Evolutionary conservation across 2,113 vertebrate species (phyloP).

Genomic region (Ailurus styani): DNA sequence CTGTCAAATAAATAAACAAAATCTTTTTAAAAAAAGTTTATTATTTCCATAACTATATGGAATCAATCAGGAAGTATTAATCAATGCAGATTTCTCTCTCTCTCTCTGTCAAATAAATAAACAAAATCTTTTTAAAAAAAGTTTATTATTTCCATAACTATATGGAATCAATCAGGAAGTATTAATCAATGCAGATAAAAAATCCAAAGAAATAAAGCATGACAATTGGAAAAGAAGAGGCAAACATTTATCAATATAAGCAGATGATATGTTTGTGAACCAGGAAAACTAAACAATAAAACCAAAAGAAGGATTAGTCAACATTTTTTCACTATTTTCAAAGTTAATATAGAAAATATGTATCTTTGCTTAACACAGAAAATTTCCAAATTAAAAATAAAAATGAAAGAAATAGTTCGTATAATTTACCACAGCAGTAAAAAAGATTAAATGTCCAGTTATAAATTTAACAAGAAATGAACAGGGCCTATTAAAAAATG

Average conservation of each 20-base stretch:
- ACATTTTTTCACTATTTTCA: not conserved
- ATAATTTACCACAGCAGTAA: not conserved
- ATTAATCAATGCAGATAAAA: not conserved
- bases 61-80: too few species aligned
- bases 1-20: too few species aligned
- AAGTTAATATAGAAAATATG: not conserved
- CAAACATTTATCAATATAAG: not conserved
- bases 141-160: not conserved
- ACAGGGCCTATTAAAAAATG: not conserved
- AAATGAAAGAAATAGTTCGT: not conserved
- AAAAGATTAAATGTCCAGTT: not conserved
- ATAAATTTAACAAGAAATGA: not conserved
- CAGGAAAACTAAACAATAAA: not conserved
- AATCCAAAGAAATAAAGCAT: not conserved
- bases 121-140: too few species aligned
- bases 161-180: not conserved
- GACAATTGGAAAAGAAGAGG: not conserved
- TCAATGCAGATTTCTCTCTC: too few species aligned
- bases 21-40: too few species aligned
- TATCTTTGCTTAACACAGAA: not conserved
- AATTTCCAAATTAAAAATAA: not conserved
- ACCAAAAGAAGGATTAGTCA: not conserved
- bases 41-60: too few species aligned
- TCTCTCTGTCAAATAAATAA: too few species aligned
- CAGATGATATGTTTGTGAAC: not conserved